Conservation (phyloP, 2,888 invertebrate genomes). For the Heteromurus nitidus region DNA sequence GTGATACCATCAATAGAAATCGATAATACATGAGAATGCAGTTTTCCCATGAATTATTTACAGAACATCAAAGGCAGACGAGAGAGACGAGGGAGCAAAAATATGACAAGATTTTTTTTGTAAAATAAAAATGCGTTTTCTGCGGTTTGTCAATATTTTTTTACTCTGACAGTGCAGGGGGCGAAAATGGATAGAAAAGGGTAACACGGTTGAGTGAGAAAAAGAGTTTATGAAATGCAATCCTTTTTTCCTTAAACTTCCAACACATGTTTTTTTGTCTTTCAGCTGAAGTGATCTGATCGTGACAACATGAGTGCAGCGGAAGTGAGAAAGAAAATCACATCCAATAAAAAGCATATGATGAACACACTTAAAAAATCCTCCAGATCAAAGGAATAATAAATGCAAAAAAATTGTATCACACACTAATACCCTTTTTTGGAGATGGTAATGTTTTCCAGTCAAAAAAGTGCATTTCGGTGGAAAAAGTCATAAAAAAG, state of each 20-base stretch:
- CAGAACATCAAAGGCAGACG: background rate
- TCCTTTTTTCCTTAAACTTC: background rate
- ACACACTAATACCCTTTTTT: constrained; percentile 16
- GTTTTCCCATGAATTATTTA: constrained; percentile 2
- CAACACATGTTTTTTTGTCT: constrained; percentile 6
- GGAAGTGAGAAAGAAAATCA: constrained; percentile 15
- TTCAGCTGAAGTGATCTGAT: too few species aligned
- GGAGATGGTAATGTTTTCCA: background rate
- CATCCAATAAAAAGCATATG: background rate
- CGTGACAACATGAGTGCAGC: too few species aligned
- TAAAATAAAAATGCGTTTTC: background rate
- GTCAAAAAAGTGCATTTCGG: constrained; percentile 33
- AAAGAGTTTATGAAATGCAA: background rate
- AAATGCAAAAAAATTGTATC: constrained; percentile 25
- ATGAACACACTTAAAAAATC: background rate
- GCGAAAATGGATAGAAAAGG: too few species aligned
- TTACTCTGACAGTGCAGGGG: background rate
- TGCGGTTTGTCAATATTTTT: constrained; percentile 7
- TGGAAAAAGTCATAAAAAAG: constrained; percentile 45
- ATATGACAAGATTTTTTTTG: background rate
- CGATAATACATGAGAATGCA: too few species aligned
- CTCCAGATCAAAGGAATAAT: background rate
- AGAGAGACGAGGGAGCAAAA: background rate
- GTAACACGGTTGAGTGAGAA: too few species aligned
- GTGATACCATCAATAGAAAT: too few species aligned